Percentiles rank a stretch among this genome's conserved stretches.
phyloP scores from a whole-genome alignment of 2,888 invertebrate genomes.

The Ectemnius cavifrons region DNA sequence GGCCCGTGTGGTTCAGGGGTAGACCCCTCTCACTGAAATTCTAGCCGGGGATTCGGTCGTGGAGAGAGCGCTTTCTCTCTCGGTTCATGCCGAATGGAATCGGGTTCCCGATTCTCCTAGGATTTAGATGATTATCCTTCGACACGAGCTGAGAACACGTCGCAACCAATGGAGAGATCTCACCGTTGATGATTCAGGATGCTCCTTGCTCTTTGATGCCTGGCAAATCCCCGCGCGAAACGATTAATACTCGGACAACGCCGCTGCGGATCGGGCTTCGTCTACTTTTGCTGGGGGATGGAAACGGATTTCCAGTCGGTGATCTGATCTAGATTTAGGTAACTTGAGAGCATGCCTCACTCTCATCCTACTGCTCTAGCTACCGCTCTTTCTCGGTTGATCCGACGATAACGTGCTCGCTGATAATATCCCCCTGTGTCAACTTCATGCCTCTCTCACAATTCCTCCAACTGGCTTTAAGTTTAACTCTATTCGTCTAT shows the following conservation, averaged over 20 bases:
- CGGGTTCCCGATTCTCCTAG: slow-evolving; percentile 57
- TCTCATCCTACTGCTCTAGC: background rate
- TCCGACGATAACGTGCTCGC: no score
- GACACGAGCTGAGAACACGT: slow-evolving; percentile 59
- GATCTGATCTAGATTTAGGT: background rate
- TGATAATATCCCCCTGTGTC: no score
- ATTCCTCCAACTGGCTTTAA: no score
- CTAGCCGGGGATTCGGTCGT: slow-evolving; percentile 28
- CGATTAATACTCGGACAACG: slow-evolving; percentile 42
- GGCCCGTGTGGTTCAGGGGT: background rate
- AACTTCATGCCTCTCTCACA: no score
- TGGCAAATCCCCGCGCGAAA: slow-evolving; percentile 57
- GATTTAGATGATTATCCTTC: slow-evolving; percentile 62
- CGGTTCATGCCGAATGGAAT: slow-evolving; percentile 38
- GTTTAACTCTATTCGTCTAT: no score
- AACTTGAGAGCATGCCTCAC: background rate
- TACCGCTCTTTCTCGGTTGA: no score
- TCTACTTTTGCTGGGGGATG: background rate
- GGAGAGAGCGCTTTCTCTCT: slow-evolving; percentile 26
- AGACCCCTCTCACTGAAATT: background rate
- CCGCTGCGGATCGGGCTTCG: background rate
- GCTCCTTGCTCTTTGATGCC: slow-evolving; percentile 59
- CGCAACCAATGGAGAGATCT: slow-evolving; percentile 40
- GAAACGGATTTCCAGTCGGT: background rate
- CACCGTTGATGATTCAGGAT: slow-evolving; percentile 26